Conservation (phyloP, 2,888 invertebrate genomes). For the Drosophila niveifrons region DNA sequence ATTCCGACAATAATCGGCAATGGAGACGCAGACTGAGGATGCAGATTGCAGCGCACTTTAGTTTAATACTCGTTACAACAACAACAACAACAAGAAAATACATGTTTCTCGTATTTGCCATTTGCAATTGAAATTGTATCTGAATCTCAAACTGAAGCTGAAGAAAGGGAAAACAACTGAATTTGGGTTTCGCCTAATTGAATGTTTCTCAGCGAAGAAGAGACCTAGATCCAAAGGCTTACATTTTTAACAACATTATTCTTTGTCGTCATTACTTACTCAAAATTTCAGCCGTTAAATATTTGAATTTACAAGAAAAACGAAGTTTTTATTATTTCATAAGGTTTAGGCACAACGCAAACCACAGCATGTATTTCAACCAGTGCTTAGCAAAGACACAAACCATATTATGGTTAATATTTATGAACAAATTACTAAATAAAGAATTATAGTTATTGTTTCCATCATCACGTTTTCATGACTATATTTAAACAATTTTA, state of each 20-base stretch:
- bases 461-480: no score
- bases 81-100: not conserved
- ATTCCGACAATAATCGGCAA: slow-evolving; percentile 22
- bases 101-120: not conserved
- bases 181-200: slow-evolving; percentile 4
- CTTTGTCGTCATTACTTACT: no score
- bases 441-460: no score
- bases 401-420: not conserved
- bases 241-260: no score
- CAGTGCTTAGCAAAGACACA: not conserved
- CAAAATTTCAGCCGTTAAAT: no score
- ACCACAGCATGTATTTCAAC: not conserved
- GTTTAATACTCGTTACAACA: slow-evolving; percentile 17
- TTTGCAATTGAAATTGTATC: slow-evolving; percentile 7
- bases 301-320: not conserved
- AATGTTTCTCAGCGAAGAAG: not conserved
- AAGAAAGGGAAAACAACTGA: slow-evolving; percentile 11
- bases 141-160: slow-evolving; percentile 20
- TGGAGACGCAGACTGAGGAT: slow-evolving; percentile 24
- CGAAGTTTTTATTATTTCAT: no score
- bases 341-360: not conserved
- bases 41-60: slow-evolving; percentile 45
- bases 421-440: no score
- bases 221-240: not conserved
- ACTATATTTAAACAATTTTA: no score